These are phyloP conservation scores for Trissolcus brochymenae DNA, from an alignment of 2,888 invertebrate genomes.

Conservation along the genomic window DNA sequence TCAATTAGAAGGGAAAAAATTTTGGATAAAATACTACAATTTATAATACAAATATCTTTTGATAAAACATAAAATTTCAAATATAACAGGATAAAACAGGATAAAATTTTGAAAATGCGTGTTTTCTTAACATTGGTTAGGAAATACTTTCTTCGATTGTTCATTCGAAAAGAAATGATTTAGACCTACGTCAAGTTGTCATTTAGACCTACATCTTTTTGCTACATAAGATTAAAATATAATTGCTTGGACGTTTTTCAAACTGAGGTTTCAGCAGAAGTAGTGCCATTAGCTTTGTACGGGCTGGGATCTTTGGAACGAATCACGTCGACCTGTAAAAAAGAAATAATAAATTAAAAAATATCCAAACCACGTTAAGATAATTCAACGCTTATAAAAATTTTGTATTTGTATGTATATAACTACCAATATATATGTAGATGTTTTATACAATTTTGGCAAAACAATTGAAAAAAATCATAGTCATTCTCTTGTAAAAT, in stretches of 20 bases:
- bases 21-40: too few species aligned
- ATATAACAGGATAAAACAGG: too few species aligned
- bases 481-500: too few species aligned
- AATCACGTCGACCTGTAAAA: conserved; percentile 72
- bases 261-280: conserved; percentile 73
- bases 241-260: conserved; percentile 58
- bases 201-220: background rate
- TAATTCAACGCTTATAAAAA: background rate
- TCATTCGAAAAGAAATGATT: too few species aligned
- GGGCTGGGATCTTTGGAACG: conserved; percentile 72
- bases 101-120: too few species aligned
- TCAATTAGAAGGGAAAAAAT: too few species aligned
- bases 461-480: too few species aligned
- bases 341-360: conserved; percentile 20
- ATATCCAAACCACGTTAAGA: background rate
- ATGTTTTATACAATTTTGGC: background rate
- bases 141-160: conserved; percentile 1
- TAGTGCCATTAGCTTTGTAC: conserved; percentile 71
- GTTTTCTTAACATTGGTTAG: background rate
- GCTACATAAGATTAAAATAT: background rate
- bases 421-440: background rate
- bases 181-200: background rate
- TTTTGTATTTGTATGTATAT: background rate
- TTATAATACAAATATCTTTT: too few species aligned
- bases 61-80: too few species aligned